Base-by-base conservation (phyloP, 2,888 invertebrate species). In the Teinopalpus imperialis region DNA sequence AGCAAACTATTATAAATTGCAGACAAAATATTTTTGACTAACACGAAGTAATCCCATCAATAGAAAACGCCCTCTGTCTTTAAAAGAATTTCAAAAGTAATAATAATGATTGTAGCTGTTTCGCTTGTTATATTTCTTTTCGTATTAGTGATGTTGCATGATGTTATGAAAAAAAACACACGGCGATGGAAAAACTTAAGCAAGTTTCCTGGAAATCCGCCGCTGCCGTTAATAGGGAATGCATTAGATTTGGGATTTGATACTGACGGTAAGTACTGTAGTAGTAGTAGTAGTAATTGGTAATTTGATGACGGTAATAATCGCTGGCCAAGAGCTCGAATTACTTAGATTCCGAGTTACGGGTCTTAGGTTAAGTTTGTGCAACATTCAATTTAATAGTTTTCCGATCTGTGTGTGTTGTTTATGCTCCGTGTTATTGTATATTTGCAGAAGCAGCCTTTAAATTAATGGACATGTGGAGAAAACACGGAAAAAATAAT, bases 141-240 rank as follows among this genome's bases (percentile, higher is more conserved):
- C 9, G 49, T 36, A 34, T 53, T 61, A 13, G 48, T 61, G 31
- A 49, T 60, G 10, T 27, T 57, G 6, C 48, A 60, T 23, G 55
- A 62, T 16, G 49, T 48, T 26, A 24, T 53, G 12, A 53, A 48
- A 12, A 62, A 55, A 43, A 52, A 49, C 13, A 56, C 56, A 2
- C 44, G 56, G 5, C 46, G 49, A 7, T 66, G 66, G 62, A 58
- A 61, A 49, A 45, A 59, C 13, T 48, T 68, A 43, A 56, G 58
- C 49, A 56, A 66, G 56, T 68, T 68, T 63, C 69, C 69, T 5
- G 64, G 66, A 49, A 69, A 67, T 50, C 48, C 52, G 23, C 63
- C 71, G 42, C 57, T 73, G 16, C 68, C 68, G 0, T 26, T 80
- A 49, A 64, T 80, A 51, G 80, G 76, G 31, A 74, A 69, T 59